These are phyloP conservation scores for Prosapia bicincta DNA, from an alignment of 2,888 invertebrate species.

Conservation along the genomic window DNA sequence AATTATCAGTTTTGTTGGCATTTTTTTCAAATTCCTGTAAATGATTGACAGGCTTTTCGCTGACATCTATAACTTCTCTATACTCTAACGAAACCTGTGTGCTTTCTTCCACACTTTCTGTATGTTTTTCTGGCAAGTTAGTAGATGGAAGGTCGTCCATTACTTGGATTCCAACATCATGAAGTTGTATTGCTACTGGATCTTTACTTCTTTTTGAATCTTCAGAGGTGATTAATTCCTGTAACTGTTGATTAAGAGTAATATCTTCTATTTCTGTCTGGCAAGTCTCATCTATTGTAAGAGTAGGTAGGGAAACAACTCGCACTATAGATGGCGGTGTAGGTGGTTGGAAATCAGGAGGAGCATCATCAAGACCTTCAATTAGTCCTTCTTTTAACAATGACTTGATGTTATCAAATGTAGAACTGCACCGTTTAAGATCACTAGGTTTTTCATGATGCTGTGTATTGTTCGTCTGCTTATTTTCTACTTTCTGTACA, in stretches of 20 bases:
- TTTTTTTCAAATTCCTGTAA: neutral
- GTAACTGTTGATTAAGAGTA: neutral
- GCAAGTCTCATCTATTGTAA: constrained; percentile 46
- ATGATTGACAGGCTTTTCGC: neutral
- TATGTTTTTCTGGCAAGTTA: constrained; percentile 10
- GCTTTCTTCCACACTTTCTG: constrained; percentile 24
- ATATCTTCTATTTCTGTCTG: constrained; percentile 18
- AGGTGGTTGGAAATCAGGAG: constrained; percentile 57
- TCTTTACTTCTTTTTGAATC: constrained; percentile 6
- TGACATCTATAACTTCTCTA: constrained; percentile 6
- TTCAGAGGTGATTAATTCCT: neutral
- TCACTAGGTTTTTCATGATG: constrained; percentile 44
- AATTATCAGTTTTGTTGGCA: neutral
- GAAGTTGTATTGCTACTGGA: constrained; percentile 15
- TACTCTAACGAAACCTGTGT: constrained; percentile 26
- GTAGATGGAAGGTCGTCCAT: constrained; percentile 22
- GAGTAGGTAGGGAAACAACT: constrained; percentile 64
- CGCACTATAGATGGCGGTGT: constrained; percentile 58
- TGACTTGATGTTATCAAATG: constrained; percentile 73
- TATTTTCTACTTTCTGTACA: constrained; percentile 45
- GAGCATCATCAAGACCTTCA: constrained; percentile 50
- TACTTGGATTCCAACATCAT: constrained; percentile 33
- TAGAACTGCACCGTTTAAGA: constrained; percentile 68
- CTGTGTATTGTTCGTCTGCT: constrained; percentile 21
- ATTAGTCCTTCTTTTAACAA: constrained; percentile 67